A percentile compares a stretch with the other conserved stretches of the same genome.
phyloP scores from a whole-genome alignment of 2,888 invertebrate species.

The Tribolium freemani region DNA sequence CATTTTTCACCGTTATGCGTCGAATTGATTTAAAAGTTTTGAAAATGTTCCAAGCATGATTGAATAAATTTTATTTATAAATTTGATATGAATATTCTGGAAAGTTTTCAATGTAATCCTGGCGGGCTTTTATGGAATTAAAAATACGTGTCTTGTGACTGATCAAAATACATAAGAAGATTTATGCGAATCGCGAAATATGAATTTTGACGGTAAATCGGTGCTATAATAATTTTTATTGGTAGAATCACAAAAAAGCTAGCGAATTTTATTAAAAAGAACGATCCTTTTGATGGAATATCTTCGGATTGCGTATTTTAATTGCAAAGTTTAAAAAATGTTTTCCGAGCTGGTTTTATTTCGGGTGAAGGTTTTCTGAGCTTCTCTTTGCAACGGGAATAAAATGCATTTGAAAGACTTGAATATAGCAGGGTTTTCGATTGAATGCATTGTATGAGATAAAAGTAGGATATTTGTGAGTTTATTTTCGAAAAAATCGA shows the following conservation, averaged over 20 bases:
- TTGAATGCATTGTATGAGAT: constrained; percentile 21
- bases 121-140: background rate
- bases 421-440: constrained; percentile 25
- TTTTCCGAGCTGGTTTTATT: constrained; percentile 2
- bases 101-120: too few species aligned
- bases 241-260: background rate
- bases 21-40: too few species aligned
- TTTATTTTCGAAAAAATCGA: constrained; percentile 19
- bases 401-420: constrained; percentile 26
- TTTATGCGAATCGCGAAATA: background rate
- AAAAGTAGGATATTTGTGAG: constrained; percentile 21
- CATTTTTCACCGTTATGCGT: background rate
- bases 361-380: constrained; percentile 4
- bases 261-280: background rate
- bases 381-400: constrained; percentile 8
- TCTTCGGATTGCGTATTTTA: constrained; percentile 2
- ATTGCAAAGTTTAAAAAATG: constrained; percentile 8
- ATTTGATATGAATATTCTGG: too few species aligned
- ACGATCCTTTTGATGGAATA: background rate
- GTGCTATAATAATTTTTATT: background rate
- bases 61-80: too few species aligned
- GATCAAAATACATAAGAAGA: background rate
- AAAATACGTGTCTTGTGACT: background rate
- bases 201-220: background rate
- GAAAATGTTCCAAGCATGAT: too few species aligned